Evolutionary conservation across 2,113 vertebrate species (phyloP).

Genomic region (Galeopterus variegatus): DNA sequence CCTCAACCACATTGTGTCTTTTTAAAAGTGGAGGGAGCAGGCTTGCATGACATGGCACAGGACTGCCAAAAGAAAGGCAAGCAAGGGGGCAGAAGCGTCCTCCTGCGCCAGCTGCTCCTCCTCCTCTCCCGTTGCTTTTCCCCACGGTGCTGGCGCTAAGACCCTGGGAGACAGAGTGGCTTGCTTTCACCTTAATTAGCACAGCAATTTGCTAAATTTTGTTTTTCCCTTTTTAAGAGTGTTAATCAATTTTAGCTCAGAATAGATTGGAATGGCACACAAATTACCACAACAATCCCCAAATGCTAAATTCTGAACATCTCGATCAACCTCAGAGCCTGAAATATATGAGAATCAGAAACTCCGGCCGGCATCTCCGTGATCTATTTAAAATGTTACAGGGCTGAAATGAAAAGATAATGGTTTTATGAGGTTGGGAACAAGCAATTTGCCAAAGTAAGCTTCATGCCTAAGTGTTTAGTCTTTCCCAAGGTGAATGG

Average conservation of each 20-base stretch:
- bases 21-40: not conserved
- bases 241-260: slow-evolving; percentile 84
- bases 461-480: slow-evolving; percentile 9
- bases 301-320: slow-evolving; percentile 78
- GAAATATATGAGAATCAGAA: slow-evolving; percentile 71
- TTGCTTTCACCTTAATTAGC: slow-evolving; percentile 84
- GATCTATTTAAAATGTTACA: slow-evolving; percentile 75
- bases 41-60: rapidly evolving
- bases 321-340: slow-evolving; percentile 71
- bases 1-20: not conserved
- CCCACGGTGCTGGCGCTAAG: slow-evolving; percentile 44
- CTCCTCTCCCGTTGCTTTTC: slow-evolving; percentile 38
- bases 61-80: not conserved
- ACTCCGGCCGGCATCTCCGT: not conserved
- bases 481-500: slow-evolving; percentile 62
- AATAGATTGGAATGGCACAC: slow-evolving; percentile 80
- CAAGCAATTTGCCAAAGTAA: not conserved
- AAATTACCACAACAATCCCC: slow-evolving; percentile 81
- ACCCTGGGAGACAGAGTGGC: slow-evolving; percentile 71
- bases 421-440: slow-evolving; percentile 67
- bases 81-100: rapidly evolving
- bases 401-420: slow-evolving; percentile 76
- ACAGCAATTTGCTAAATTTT: slow-evolving; percentile 84
- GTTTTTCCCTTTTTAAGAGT: slow-evolving; percentile 82
- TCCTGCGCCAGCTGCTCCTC: not conserved